Evolutionary conservation across 2,797 vertebrate species (phyloP).

Genomic region (Pelodytes ibericus): DNA sequence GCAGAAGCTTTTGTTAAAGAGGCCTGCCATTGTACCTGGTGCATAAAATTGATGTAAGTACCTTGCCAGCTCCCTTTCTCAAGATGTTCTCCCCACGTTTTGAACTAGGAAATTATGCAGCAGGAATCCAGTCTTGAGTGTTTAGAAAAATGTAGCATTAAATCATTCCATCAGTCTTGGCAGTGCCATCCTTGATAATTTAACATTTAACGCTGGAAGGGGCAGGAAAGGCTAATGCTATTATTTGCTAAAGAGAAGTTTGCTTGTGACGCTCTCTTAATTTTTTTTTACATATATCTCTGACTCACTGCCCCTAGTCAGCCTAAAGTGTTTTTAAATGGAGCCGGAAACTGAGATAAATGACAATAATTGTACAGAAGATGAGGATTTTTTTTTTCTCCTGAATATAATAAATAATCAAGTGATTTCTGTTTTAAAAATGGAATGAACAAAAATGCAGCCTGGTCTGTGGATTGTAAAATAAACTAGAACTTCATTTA

Average conservation of each 20-base stretch:
- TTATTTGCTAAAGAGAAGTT: slow-evolving; percentile 1
- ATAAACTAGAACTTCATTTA: too few relatives aligned
- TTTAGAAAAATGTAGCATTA: background rate
- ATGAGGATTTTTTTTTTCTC: slow-evolving; percentile 4
- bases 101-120: background rate
- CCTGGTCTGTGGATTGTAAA: too few relatives aligned
- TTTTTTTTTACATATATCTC: background rate
- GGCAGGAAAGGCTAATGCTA: background rate
- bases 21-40: too few relatives aligned
- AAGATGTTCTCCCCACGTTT: too few relatives aligned
- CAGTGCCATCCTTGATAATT: background rate
- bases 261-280: background rate
- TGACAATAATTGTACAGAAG: slow-evolving; percentile 6
- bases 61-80: too few relatives aligned
- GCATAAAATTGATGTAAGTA: too few relatives aligned
- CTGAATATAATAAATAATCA: slow-evolving; percentile 13
- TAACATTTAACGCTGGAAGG: background rate
- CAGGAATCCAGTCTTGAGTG: background rate
- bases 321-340: slow-evolving; percentile 16
- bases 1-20: too few relatives aligned
- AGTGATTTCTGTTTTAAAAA: background rate
- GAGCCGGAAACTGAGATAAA: slow-evolving; percentile 30
- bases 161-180: background rate
- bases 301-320: slow-evolving; percentile 2
- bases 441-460: too few relatives aligned